Evolutionary conservation across 1,140 invertebrate genomes (phyloP).

Genomic region (Megalopta genalis): DNA sequence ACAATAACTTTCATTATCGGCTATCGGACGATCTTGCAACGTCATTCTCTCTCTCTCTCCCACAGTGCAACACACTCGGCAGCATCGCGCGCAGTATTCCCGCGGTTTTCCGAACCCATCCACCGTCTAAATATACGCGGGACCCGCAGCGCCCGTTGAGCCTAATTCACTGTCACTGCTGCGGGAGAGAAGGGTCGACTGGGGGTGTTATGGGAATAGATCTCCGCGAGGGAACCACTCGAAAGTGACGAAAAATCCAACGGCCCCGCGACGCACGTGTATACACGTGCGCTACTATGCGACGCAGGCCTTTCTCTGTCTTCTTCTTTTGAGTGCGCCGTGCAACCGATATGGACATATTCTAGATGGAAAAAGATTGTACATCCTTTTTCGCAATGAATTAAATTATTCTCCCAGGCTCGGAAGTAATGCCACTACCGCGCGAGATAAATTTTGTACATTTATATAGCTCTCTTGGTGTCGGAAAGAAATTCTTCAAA

Average conservation of each 20-base stretch:
- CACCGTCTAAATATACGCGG: slow-evolving; percentile 38
- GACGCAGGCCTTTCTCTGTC: not conserved
- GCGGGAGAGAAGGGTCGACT: slow-evolving; percentile 29
- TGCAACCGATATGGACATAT: too few species aligned
- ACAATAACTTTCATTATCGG: slow-evolving; percentile 39
- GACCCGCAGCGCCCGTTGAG: not conserved
- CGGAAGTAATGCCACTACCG: too few species aligned
- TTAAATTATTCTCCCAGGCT: too few species aligned
- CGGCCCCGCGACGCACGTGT: not conserved
- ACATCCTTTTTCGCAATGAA: too few species aligned
- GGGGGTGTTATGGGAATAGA: slow-evolving; percentile 17
- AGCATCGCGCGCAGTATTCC: too few species aligned
- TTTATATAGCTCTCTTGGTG: too few species aligned
- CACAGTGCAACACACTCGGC: not conserved
- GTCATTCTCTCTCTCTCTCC: slow-evolving; percentile 22
- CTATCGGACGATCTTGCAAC: slow-evolving; percentile 19
- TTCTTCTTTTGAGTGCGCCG: not conserved
- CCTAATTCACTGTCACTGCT: slow-evolving; percentile 48
- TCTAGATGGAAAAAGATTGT: too few species aligned
- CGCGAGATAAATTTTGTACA: too few species aligned
- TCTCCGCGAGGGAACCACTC: not conserved
- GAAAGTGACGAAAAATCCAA: slow-evolving; percentile 44
- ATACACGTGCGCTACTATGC: not conserved
- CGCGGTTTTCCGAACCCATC: not conserved
- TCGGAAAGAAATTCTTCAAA: too few species aligned